Evolutionary conservation across 2,797 vertebrate genomes (phyloP), one percentile per base, ranked within the genome.

Genomic region (Acrocephalus scirpaceus): DNA sequence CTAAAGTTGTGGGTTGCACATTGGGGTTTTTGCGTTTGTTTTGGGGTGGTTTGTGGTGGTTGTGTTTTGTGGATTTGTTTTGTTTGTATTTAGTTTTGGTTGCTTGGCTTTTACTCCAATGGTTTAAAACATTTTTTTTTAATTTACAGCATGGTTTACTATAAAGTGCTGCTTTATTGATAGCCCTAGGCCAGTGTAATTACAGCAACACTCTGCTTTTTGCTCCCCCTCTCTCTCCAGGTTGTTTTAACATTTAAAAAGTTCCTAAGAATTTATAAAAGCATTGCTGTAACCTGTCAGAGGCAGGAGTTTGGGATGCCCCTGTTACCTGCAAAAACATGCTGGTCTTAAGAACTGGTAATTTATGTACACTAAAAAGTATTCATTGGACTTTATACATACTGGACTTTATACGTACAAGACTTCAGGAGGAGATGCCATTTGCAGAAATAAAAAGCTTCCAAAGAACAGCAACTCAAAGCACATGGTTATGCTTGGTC

Each of bases 171-270:
- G 13, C 26, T 62, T 73, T 67, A 65, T 3, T 30, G 23, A 21
- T 32, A 77, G 58, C 54, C 44, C 29, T 32, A 78, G 54, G 73
- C 61, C 23, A 19, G 7, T 5, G 32, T 30, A 73, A 42, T 61
- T 48, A 26, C 13, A 70, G 16, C 5, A 90, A 29, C 18, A 9
- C 7, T 19, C 10, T 0, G 0, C 4, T 34, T 81, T 72, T n/a
- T 23, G 5, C n/a, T 36, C 1, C 13, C 13, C 1, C 8, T 22
- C 13, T 14, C 19, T 14, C 74, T 26, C 16, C 7, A 14, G 18
- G 7, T 48, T 58, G 12, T 80, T 64, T 56, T 11, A 71, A 56
- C 30, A 18, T 36, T 34, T 73, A 34, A 12, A 13, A 77, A 77
- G 40, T 66, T 51, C 11, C 0, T 34, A 51, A 21, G 26, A 48